phyloP scores from a whole-genome alignment of 2,113 vertebrate genomes.

The Cyprichromis sp. region DNA sequence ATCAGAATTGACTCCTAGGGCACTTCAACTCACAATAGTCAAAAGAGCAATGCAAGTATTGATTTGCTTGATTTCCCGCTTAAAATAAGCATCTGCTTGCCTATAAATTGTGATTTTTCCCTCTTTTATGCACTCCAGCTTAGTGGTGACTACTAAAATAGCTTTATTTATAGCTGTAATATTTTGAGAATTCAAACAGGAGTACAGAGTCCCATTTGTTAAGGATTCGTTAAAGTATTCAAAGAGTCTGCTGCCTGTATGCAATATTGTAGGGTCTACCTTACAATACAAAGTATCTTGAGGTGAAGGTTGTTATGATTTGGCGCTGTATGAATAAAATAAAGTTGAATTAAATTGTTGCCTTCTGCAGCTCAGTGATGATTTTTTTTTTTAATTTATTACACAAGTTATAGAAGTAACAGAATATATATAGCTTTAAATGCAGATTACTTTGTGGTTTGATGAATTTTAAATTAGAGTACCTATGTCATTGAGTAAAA shows the following conservation, averaged over 20 bases:
- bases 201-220: neutral
- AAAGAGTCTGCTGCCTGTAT: neutral
- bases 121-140: neutral
- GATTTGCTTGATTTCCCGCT: neutral
- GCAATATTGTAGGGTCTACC: neutral
- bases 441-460: neutral
- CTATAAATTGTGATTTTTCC: neutral
- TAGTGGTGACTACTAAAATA: neutral
- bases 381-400: accelerated
- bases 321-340: neutral
- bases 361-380: neutral
- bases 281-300: neutral
- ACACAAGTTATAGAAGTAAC: neutral
- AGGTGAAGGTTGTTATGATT: neutral
- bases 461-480: neutral
- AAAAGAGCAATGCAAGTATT: neutral
- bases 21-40: neutral
- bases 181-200: neutral
- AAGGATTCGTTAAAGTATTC: neutral
- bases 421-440: neutral
- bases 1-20: neutral
- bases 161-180: neutral
- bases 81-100: neutral
- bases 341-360: neutral
- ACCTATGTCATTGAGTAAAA: neutral